These are phyloP conservation scores for Trissolcus basalis DNA, from an alignment of 1,140 invertebrate genomes.

Conservation along the genomic window DNA sequence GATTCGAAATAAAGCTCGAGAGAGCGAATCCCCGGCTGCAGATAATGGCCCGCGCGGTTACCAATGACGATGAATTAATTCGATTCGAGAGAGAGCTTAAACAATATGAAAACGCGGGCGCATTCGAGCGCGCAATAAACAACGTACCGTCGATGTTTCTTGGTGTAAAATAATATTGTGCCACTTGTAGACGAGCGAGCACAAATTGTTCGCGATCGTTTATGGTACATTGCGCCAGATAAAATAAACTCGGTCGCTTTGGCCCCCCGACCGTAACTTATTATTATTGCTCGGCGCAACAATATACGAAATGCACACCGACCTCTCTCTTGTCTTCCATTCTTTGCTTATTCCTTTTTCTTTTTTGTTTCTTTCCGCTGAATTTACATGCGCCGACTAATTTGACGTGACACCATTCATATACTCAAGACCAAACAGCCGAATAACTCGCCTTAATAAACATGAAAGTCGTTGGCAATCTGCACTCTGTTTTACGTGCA, in stretches of 20 bases:
- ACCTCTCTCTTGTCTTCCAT: conserved; percentile 1
- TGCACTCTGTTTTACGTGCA: conserved; percentile 13
- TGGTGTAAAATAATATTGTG: conserved; percentile 12
- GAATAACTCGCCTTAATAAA: conserved; percentile 40
- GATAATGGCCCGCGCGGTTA: conserved; percentile 1
- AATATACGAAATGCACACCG: conserved; percentile 4
- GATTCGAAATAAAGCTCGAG: conserved; percentile 5
- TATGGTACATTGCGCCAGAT: conserved; percentile 1
- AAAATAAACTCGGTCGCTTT: conserved; percentile 8
- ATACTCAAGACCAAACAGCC: conserved; percentile 28
- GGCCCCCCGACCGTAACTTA: conserved; percentile 9
- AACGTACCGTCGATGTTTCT: conserved; percentile 15
- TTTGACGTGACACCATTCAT: conserved; percentile 18
- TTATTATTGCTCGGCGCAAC: conserved; percentile 9
- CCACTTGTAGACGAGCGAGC: conserved; percentile 6
- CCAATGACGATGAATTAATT: conserved; percentile 9
- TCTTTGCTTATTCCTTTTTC: too few relatives aligned
- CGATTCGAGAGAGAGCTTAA: background rate
- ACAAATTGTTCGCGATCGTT: conserved; percentile 14
- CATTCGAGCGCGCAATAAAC: conserved; percentile 7
- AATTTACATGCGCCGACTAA: conserved; percentile 24
- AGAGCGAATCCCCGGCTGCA: background rate
- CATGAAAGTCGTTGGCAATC: conserved; percentile 22
- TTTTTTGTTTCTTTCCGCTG: conserved; percentile 7
- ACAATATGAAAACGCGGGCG: conserved; percentile 5